Percentiles rank a stretch among this genome's conserved stretches.
Evolutionary conservation across 37 sponge, comb jelly and placozoan genomes (phyloP).

Genomic region (Petrosia ficiformis): DNA sequence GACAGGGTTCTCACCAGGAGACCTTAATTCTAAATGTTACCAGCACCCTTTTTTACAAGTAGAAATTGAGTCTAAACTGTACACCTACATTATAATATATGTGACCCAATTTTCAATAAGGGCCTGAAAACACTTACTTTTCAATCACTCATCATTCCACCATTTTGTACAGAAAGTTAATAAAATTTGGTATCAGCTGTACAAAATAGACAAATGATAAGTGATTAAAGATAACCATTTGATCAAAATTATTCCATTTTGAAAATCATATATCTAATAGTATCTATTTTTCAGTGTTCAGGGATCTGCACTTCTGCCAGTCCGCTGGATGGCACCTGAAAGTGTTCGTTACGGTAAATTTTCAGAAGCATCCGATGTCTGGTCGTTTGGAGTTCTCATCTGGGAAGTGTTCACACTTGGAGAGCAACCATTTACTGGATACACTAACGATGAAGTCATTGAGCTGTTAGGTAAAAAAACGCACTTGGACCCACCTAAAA

Average conservation of each 20-base stretch:
- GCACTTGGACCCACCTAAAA: conserved; percentile 7
- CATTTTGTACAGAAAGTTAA: no score
- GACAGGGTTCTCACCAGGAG: background rate
- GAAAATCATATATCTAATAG: no score
- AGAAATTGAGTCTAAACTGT: no score
- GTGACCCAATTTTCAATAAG: no score
- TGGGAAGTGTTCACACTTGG: conserved; percentile 72
- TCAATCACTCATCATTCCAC: no score
- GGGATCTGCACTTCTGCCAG: conserved; percentile 39
- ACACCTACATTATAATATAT: no score
- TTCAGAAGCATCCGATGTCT: conserved; percentile 43
- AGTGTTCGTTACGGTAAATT: conserved; percentile 49
- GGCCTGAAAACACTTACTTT: no score
- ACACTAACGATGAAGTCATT: conserved; percentile 44
- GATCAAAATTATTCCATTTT: no score
- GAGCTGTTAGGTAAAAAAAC: conserved; percentile 15
- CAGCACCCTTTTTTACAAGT: no score
- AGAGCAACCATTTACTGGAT: conserved; percentile 42
- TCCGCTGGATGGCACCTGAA: conserved; percentile 72
- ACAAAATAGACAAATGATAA: no score
- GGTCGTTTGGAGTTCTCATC: conserved; percentile 59
- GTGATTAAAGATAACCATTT: no score
- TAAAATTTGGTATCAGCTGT: no score
- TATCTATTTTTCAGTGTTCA: conserved; percentile 16
- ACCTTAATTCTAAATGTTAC: background rate